A percentile compares a stretch with the other conserved stretches of the same genome.
These are phyloP conservation scores for Alectoris magna DNA, from an alignment of 2,797 vertebrate species.

Conservation along the genomic window DNA sequence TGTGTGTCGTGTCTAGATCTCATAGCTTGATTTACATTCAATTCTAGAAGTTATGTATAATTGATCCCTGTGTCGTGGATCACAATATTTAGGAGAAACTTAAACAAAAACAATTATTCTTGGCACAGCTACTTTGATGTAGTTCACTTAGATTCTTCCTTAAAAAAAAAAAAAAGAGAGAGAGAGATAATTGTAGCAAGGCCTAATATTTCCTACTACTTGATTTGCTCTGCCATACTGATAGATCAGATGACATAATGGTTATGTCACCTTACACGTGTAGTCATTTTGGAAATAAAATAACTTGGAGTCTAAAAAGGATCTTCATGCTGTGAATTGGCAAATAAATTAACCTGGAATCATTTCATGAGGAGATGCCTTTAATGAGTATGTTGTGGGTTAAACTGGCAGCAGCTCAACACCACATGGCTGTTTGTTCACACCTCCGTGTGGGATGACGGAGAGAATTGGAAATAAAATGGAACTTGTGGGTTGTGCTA, in stretches of 20 bases:
- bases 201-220: neutral
- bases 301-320: neutral
- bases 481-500: too few species aligned
- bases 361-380: neutral
- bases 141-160: neutral
- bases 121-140: neutral
- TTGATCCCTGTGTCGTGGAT: neutral
- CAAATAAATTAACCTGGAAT: neutral
- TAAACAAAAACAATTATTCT: neutral
- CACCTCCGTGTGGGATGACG: too few species aligned
- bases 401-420: too few species aligned
- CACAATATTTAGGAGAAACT: neutral
- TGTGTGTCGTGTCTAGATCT: neutral
- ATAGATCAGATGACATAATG: neutral
- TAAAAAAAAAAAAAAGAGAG: neutral
- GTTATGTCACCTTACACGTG: neutral
- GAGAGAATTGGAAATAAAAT: too few species aligned
- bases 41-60: neutral
- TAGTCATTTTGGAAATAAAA: neutral
- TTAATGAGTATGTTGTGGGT: neutral
- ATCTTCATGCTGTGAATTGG: neutral
- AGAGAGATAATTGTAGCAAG: neutral
- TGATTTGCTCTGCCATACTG: neutral
- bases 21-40: neutral
- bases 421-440: too few species aligned